Evolutionary conservation across 1,140 invertebrate species (phyloP).

Genomic region (Campoletis sonorensis): DNA sequence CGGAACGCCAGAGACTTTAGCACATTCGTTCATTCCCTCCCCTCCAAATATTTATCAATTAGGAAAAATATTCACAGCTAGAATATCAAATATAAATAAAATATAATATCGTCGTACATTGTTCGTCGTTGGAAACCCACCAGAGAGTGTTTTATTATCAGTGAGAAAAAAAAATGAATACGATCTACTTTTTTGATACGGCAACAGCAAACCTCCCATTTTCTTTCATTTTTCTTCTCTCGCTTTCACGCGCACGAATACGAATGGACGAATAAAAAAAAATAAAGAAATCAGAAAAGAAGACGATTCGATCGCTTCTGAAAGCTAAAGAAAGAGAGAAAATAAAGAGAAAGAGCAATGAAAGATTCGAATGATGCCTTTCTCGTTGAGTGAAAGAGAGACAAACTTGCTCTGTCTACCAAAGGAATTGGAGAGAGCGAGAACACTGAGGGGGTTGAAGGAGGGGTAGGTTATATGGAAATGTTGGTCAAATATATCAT

Average conservation of each 20-base stretch:
- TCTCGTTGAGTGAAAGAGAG: slow-evolving; percentile 50
- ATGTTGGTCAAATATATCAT: slow-evolving; percentile 90
- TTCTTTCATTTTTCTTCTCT: slow-evolving; percentile 35
- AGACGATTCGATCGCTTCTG: slow-evolving; percentile 37
- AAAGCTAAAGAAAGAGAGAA: slow-evolving; percentile 41
- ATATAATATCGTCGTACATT: slow-evolving; percentile 64
- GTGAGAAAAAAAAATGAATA: slow-evolving; percentile 38
- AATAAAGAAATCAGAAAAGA: slow-evolving; percentile 55
- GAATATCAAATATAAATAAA: slow-evolving; percentile 40
- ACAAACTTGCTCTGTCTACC: slow-evolving; percentile 38
- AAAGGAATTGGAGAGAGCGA: not conserved
- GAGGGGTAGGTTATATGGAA: slow-evolving; percentile 54
- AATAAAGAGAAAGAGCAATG: slow-evolving; percentile 31
- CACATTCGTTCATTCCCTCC: slow-evolving; percentile 3
- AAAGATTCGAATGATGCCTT: slow-evolving; percentile 32
- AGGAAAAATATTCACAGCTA: not conserved
- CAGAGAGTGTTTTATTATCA: slow-evolving; percentile 42
- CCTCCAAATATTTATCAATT: no score
- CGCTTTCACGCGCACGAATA: slow-evolving; percentile 35
- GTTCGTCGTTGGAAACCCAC: slow-evolving; percentile 43
- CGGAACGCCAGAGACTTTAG: not conserved
- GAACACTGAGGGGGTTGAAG: not conserved
- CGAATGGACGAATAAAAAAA: slow-evolving; percentile 36
- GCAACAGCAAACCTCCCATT: not conserved
- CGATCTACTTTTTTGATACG: slow-evolving; percentile 41